These are phyloP conservation scores for Lithophane ornitopus DNA, from an alignment of 2,888 invertebrate species.

Conservation along the genomic window DNA sequence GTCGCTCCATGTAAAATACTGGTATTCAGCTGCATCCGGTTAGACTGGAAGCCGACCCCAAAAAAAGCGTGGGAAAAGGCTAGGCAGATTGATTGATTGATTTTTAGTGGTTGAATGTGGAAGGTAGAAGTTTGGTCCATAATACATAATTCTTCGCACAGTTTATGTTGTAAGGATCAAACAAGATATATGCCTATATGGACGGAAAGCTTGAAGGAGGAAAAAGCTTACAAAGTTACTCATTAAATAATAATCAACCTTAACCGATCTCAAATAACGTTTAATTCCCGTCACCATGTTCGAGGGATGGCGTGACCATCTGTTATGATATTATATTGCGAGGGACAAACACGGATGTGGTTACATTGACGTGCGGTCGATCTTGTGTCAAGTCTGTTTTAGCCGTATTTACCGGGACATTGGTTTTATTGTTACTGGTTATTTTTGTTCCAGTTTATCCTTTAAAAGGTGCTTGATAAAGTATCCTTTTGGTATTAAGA, in stretches of 20 bases:
- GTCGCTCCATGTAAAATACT: too few species aligned
- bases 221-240: background rate
- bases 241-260: slow-evolving; percentile 8
- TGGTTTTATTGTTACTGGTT: slow-evolving; percentile 29
- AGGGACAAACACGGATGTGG: slow-evolving; percentile 54
- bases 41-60: too few species aligned
- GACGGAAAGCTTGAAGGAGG: too few species aligned
- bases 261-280: slow-evolving; percentile 11
- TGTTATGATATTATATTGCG: slow-evolving; percentile 55
- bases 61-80: too few species aligned
- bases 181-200: too few species aligned
- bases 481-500: background rate
- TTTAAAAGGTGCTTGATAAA: background rate
- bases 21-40: too few species aligned
- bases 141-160: background rate
- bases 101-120: background rate
- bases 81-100: too few species aligned
- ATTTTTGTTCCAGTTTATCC: slow-evolving; percentile 19
- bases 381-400: slow-evolving; percentile 42
- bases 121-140: background rate
- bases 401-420: slow-evolving; percentile 28
- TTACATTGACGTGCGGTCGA: slow-evolving; percentile 41
- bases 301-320: slow-evolving; percentile 45
- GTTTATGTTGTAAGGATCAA: background rate
- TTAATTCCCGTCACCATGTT: background rate